Conservation (phyloP, 1,140 invertebrate genomes). For the Sinella curviseta region DNA sequence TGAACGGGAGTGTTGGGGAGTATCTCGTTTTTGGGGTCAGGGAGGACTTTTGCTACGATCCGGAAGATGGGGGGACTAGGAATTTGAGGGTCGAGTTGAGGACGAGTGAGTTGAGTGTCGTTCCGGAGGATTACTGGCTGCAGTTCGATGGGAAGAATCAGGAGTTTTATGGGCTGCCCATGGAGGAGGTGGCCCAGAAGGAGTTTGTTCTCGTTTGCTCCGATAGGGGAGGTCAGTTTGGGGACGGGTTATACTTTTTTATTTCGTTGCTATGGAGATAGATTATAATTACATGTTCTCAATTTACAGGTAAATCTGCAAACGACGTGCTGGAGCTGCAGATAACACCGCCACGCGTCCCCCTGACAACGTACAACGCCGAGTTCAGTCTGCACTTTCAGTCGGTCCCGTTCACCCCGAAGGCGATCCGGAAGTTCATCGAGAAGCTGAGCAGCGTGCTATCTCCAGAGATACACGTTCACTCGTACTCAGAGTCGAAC, state of each 20-base stretch:
- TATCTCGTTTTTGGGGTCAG: conserved; percentile 74
- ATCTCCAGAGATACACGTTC: conserved; percentile 28
- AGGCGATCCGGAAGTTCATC: conserved; percentile 39
- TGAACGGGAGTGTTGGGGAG: conserved; percentile 76
- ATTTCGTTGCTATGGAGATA: neutral
- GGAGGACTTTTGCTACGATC: conserved; percentile 86
- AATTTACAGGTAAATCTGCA: conserved; percentile 37
- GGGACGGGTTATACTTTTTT: neutral
- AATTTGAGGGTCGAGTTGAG: conserved; percentile 66
- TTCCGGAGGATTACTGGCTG: conserved; percentile 74
- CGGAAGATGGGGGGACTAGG: conserved; percentile 74
- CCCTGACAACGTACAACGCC: conserved; percentile 17
- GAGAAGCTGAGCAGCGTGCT: conserved; percentile 62
- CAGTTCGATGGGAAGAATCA: conserved; percentile 85
- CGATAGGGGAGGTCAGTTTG: conserved; percentile 13
- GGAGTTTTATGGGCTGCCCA: conserved; percentile 83
- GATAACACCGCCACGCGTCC: neutral
- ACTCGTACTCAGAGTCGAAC: conserved; percentile 30
- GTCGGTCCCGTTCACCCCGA: conserved; percentile 30
- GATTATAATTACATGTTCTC: conserved; percentile 2
- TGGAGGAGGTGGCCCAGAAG: conserved; percentile 56
- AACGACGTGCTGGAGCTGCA: conserved; percentile 36
- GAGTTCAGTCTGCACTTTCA: conserved; percentile 46
- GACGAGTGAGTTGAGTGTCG: conserved; percentile 56
- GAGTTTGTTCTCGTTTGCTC: conserved; percentile 34